Conservation (phyloP, 1,140 invertebrate species). For the Drosophila sucinea region DNA sequence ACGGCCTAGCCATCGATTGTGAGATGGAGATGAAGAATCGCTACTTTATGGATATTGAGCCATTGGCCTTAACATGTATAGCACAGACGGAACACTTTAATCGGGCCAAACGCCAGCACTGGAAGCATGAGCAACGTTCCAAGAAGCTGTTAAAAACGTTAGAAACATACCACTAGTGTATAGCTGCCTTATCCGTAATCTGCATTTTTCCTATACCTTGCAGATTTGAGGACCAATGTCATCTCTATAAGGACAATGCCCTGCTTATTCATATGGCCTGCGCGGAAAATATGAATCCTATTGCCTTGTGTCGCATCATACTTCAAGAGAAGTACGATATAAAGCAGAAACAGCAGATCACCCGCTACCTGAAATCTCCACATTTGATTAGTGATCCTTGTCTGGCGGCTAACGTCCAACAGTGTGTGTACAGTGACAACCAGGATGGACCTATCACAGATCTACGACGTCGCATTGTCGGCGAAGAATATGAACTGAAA, state of each 20-base stretch:
- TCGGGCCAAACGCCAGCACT: constrained; percentile 83
- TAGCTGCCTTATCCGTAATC: neutral
- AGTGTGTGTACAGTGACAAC: constrained; percentile 87
- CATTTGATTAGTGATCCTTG: constrained; percentile 86
- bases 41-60: constrained; percentile 80
- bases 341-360: constrained; percentile 83
- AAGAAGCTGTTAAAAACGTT: constrained; percentile 63
- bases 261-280: constrained; percentile 86
- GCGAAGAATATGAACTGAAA: constrained; percentile 90
- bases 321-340: constrained; percentile 85
- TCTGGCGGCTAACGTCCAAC: constrained; percentile 87
- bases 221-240: constrained; percentile 70
- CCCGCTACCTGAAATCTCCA: constrained; percentile 87
- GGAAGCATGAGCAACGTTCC: constrained; percentile 76
- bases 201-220: neutral
- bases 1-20: constrained; percentile 79
- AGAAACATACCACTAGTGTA: neutral
- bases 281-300: constrained; percentile 85
- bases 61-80: constrained; percentile 85
- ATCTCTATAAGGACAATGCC: constrained; percentile 74
- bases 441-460: constrained; percentile 89
- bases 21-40: constrained; percentile 71
- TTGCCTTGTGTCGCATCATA: constrained; percentile 87
- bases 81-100: constrained; percentile 73
- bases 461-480: constrained; percentile 88